Evolutionary conservation across 2,113 vertebrate genomes (phyloP).

Genomic region (Platanista minor): DNA sequence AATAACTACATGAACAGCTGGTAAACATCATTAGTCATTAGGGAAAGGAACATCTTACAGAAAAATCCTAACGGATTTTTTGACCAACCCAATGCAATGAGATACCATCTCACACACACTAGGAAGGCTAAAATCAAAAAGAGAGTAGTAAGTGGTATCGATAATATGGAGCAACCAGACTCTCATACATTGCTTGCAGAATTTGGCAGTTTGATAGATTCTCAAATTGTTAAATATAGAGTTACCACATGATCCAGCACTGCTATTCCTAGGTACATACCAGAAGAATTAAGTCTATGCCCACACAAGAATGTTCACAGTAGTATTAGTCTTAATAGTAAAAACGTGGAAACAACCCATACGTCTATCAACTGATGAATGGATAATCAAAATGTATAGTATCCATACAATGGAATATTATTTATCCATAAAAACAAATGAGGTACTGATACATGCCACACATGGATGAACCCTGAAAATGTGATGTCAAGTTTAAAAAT

Average conservation of each 20-base stretch:
- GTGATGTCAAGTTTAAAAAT: background rate
- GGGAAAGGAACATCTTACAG: background rate
- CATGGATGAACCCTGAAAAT: background rate
- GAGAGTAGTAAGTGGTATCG: background rate
- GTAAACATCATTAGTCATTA: background rate
- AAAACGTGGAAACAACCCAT: background rate
- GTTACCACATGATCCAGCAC: background rate
- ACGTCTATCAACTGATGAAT: background rate
- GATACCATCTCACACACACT: background rate
- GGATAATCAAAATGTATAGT: background rate
- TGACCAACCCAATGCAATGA: background rate
- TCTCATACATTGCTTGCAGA: background rate
- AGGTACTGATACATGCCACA: background rate
- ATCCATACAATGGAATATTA: too few species aligned
- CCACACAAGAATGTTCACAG: background rate
- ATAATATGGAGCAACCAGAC: background rate
- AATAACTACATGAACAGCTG: background rate
- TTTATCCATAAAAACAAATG: background rate
- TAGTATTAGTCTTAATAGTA: background rate
- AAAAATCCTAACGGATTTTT: too few species aligned
- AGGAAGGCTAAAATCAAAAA: background rate
- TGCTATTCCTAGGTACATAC: background rate
- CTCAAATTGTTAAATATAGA: background rate
- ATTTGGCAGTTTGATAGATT: background rate
- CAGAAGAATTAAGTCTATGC: background rate